Conservation (phyloP, 2,888 invertebrate species). For the Rhaphigaster nebulosa region DNA sequence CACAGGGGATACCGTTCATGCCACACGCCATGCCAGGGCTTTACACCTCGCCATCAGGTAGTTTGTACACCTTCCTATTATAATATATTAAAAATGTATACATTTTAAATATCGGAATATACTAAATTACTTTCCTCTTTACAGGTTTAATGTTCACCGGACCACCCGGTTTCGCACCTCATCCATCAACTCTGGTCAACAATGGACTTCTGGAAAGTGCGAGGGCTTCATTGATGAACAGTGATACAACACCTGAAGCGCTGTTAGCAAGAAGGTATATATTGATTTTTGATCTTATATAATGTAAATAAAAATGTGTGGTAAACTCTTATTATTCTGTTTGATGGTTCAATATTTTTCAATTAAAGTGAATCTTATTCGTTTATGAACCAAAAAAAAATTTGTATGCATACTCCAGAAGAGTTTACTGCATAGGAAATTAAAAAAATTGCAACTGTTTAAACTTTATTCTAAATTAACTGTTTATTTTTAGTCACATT, state of each 20-base stretch:
- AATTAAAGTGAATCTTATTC: too few relatives aligned
- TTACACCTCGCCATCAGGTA: constrained; percentile 67
- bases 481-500: constrained; percentile 63
- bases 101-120: background rate
- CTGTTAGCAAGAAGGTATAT: constrained; percentile 64
- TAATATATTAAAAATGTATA: background rate
- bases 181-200: constrained; percentile 65
- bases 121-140: constrained; percentile 46
- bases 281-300: background rate
- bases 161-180: constrained; percentile 66
- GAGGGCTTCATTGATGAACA: constrained; percentile 64
- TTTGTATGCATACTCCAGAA: background rate
- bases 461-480: background rate
- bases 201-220: constrained; percentile 66
- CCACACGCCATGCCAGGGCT: constrained; percentile 71
- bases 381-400: too few relatives aligned
- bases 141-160: constrained; percentile 70
- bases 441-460: background rate
- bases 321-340: too few relatives aligned
- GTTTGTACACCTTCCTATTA: constrained; percentile 21
- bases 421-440: background rate
- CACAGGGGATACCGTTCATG: constrained; percentile 70
- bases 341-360: too few relatives aligned
- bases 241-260: constrained; percentile 63
- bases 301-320: background rate